phyloP scores from a whole-genome alignment of 2,888 invertebrate genomes.

The Diplazon laetatorius region DNA sequence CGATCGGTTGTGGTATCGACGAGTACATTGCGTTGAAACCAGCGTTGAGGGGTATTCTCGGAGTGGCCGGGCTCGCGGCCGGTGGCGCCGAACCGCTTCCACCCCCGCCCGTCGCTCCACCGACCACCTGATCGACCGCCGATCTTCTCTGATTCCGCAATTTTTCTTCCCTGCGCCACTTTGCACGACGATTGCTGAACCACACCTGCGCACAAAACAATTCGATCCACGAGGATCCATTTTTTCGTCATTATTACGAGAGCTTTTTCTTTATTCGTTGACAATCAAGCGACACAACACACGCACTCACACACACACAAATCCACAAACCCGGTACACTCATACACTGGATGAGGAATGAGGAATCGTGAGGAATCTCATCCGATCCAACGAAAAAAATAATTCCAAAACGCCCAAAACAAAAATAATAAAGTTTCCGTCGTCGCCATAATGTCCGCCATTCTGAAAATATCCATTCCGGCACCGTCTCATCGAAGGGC shows the following conservation, averaged over 20 bases:
- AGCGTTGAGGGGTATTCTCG: conserved; percentile 89
- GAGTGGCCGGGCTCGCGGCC: conserved; percentile 84
- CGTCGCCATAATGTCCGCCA: no score
- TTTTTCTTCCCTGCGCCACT: conserved; percentile 99
- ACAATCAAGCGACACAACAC: conserved; percentile 17
- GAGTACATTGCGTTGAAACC: conserved; percentile 98
- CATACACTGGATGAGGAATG: conserved; percentile 10
- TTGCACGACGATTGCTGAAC: conserved; percentile 99
- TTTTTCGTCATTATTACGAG: conserved; percentile 55
- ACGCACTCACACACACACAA: conserved; percentile 34
- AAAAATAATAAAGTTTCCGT: background rate
- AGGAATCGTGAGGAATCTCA: background rate
- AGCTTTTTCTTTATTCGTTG: conserved; percentile 6
- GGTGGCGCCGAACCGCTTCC: conserved; percentile 83
- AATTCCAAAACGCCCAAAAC: background rate
- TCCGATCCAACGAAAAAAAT: background rate
- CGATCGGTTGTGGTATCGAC: conserved; percentile 96
- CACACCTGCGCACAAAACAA: conserved; percentile 90
- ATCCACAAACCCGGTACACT: conserved; percentile 42
- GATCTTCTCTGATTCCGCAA: conserved; percentile 94
- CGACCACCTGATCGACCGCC: conserved; percentile 84
- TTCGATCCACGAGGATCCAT: conserved; percentile 45
- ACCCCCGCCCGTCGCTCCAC: conserved; percentile 76
- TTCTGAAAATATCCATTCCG: no score
- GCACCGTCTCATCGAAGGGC: no score